Evolutionary conservation across 2,797 vertebrate species (phyloP), one percentile per base, ranked within the genome.

Genomic region (Onychomys torridus): DNA sequence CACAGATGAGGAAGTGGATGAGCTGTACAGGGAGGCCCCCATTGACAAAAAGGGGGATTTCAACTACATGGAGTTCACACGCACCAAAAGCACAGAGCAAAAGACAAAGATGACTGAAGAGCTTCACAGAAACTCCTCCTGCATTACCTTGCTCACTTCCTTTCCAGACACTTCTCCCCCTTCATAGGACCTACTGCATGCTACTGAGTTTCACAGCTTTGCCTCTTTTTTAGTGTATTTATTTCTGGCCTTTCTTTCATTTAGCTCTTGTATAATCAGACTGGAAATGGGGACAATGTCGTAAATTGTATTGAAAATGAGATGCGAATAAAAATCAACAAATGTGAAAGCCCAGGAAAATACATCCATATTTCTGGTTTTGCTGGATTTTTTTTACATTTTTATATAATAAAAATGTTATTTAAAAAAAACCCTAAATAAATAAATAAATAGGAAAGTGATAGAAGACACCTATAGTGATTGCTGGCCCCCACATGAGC

Each of bases 41-140:
- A 99, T 99, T 0, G 99, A 99, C 98, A 99, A 99, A 97, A 99
- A 99, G 98, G 99, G 98, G 90, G 99, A 99, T 97, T 99, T 99
- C 99, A 99, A 99, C 98, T 99, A 99, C 88, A 99, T 99, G 55
- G 99, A 99, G 97, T 99, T 99, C 99, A 99, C 99, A 0, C 99
- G 99, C 98, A 99, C 99, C 98, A n/a, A n/a, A 99, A 99, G 98
- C 99, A 99, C 0, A 99, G 99, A 75, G 99, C 99, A 32, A 99
- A 99, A 98, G 99, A 99, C 98, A 99, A 99, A 98, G 99, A 99
- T 71, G 99, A 99, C 99, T 99, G 98, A 99, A 82, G 87, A 93
- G 29, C 73, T 82, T 79, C 91, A 29, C 52, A n/a, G n/a, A n/a
- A n/a, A n/a, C n/a, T n/a, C n/a, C n/a, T n/a, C n/a, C n/a, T 55